Conservation (phyloP, 1,140 invertebrate genomes). For the Euwallacea similis region DNA sequence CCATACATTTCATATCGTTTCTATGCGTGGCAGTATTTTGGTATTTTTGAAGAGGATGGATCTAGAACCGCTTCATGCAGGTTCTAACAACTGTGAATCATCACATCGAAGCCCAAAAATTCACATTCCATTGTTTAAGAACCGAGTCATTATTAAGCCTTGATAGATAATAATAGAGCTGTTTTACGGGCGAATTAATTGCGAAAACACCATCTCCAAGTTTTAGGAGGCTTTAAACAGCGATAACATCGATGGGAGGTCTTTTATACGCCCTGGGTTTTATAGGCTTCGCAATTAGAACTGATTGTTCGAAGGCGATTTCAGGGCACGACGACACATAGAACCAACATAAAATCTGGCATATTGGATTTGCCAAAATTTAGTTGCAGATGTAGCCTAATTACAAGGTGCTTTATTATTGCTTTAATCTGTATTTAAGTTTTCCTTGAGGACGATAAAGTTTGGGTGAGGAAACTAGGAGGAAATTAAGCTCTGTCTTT, state of each 20-base stretch:
- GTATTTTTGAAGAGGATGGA: no score
- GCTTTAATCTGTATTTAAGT: conserved; percentile 25
- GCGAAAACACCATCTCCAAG: conserved; percentile 45
- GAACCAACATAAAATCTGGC: conserved; percentile 48
- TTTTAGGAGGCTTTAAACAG: conserved; percentile 50
- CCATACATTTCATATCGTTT: no score
- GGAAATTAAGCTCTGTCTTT: conserved; percentile 23
- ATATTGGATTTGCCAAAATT: conserved; percentile 49
- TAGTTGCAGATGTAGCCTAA: conserved; percentile 39
- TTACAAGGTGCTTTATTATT: conserved; percentile 32
- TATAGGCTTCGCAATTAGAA: conserved; percentile 54
- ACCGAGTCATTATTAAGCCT: conserved; percentile 46
- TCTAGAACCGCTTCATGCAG: no score
- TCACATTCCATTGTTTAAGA: no score
- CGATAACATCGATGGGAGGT: conserved; percentile 46
- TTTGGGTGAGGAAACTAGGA: conserved; percentile 28
- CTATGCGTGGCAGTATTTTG: no score
- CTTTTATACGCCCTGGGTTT: conserved; percentile 49
- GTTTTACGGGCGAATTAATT: conserved; percentile 50
- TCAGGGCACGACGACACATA: conserved; percentile 47
- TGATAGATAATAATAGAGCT: conserved; percentile 45
- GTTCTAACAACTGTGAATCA: no score
- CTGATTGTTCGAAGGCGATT: conserved; percentile 54
- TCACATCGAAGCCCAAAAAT: no score
- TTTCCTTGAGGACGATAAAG: conserved; percentile 30